A percentile compares a stretch with the other conserved stretches of the same genome.
Conservation (phyloP, 2,888 invertebrate genomes). For the Sylvicola fuscatus region DNA sequence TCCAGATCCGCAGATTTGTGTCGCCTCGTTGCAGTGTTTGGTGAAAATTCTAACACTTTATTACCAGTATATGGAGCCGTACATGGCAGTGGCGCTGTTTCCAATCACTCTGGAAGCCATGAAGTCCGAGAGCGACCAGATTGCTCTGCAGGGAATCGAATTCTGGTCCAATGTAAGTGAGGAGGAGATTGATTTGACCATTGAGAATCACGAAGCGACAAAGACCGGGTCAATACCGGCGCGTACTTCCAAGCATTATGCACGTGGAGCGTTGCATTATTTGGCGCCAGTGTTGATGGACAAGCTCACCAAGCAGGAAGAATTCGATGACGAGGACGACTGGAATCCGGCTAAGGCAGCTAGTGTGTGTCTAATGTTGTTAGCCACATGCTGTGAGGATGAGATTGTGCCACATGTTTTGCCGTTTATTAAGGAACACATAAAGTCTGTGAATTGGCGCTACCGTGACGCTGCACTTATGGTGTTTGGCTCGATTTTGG, state of each 20-base stretch:
- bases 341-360: slow-evolving; percentile 99
- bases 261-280: slow-evolving; percentile 92
- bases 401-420: slow-evolving; percentile 88
- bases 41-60: slow-evolving; percentile 96
- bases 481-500: slow-evolving; percentile 91
- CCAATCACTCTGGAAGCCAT: slow-evolving; percentile 97
- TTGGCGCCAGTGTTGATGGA: slow-evolving; percentile 86
- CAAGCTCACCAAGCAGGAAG: slow-evolving; percentile 90
- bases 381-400: slow-evolving; percentile 94
- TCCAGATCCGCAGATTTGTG: slow-evolving; percentile 73
- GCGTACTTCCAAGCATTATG: slow-evolving; percentile 86
- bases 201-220: slow-evolving; percentile 84
- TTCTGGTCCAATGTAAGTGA: slow-evolving; percentile 99
- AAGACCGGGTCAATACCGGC: slow-evolving; percentile 88
- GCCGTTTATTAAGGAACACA: slow-evolving; percentile 91
- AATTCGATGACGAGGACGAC: slow-evolving; percentile 94
- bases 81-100: slow-evolving; percentile 95
- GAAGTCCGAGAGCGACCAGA: slow-evolving; percentile 90
- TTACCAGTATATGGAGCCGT: slow-evolving; percentile 97
- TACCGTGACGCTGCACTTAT: slow-evolving; percentile 92
- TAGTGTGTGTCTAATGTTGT: slow-evolving; percentile 93
- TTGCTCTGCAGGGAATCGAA: slow-evolving; percentile 95
- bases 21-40: slow-evolving; percentile 93
- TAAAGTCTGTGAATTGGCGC: slow-evolving; percentile 82
- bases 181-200: slow-evolving; percentile 90